Percentiles rank a stretch among this genome's conserved stretches.
Conservation (phyloP, 1,140 invertebrate genomes). For the Fopius arisanus region DNA sequence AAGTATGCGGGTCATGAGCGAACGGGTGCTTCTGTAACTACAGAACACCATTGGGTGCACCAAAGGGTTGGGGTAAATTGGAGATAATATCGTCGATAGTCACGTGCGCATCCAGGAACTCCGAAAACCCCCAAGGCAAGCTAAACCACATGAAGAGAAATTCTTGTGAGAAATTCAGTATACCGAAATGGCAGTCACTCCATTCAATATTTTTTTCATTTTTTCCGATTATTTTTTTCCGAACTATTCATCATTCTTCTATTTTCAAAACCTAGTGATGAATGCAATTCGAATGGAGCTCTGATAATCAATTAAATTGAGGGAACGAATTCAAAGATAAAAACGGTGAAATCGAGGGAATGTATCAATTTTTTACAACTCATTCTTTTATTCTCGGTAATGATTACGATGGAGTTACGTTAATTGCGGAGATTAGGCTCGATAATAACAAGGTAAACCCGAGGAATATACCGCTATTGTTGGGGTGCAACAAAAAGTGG, state of each 20-base stretch:
- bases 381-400: not conserved
- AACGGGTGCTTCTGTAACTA: conserved; percentile 1
- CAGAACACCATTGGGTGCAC: not conserved
- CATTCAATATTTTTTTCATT: no score
- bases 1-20: conserved; percentile 12
- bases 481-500: not conserved
- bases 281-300: no score
- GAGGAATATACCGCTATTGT: not conserved
- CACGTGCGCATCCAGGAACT: conserved; percentile 6
- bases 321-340: no score
- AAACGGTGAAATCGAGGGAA: no score
- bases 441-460: not conserved
- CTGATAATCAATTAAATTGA: no score
- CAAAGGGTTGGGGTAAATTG: not conserved
- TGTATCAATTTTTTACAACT: not conserved
- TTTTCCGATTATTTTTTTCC: conserved; percentile 25
- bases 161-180: no score
- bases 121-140: not conserved
- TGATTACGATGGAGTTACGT: not conserved
- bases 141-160: not conserved
- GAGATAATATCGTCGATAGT: conserved; percentile 14
- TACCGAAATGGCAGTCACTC: no score
- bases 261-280: no score
- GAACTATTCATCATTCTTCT: conserved; percentile 36
- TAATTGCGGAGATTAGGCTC: not conserved